Percentiles rank a stretch among this genome's conserved stretches.
Evolutionary conservation across 2,888 invertebrate species (phyloP).

Genomic region (Phengaris arion): DNA sequence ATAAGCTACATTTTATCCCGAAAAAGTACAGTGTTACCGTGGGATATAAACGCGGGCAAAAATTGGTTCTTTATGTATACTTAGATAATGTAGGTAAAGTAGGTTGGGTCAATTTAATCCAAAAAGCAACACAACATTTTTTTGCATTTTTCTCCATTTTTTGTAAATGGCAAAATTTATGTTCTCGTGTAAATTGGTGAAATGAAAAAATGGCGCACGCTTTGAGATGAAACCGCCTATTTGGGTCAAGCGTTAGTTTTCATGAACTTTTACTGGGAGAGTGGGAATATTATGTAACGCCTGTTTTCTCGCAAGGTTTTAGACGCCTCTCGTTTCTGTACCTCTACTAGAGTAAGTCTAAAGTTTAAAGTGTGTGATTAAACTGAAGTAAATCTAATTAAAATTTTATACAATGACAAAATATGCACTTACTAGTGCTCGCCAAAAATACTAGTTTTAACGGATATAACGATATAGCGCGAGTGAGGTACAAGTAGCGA

Average conservation of each 20-base stretch:
- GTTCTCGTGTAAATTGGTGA: constrained; percentile 44
- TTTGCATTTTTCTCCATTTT: neutral
- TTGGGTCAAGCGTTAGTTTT: constrained; percentile 57
- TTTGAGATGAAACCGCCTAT: constrained; percentile 49
- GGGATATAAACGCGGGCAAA: too few species aligned
- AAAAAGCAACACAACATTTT: neutral
- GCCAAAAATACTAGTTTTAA: too few species aligned
- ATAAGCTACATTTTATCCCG: too few species aligned
- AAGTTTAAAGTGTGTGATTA: too few species aligned
- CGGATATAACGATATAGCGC: neutral
- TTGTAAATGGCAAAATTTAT: neutral
- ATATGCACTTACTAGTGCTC: too few species aligned
- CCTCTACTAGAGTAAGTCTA: neutral
- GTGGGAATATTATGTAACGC: constrained; percentile 14
- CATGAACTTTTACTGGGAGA: constrained; percentile 31
- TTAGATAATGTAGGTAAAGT: neutral
- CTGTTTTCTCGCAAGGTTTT: neutral
- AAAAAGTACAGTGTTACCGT: too few species aligned
- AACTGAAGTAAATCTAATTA: too few species aligned
- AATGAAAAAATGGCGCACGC: constrained; percentile 45
- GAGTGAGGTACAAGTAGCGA: neutral
- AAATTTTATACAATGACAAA: too few species aligned
- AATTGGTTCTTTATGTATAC: too few species aligned
- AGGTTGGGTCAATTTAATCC: neutral
- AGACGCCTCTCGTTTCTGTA: neutral